These are phyloP conservation scores for Cyanoramphus novaezelandiae DNA, from an alignment of 2,113 vertebrate species.

Conservation along the genomic window DNA sequence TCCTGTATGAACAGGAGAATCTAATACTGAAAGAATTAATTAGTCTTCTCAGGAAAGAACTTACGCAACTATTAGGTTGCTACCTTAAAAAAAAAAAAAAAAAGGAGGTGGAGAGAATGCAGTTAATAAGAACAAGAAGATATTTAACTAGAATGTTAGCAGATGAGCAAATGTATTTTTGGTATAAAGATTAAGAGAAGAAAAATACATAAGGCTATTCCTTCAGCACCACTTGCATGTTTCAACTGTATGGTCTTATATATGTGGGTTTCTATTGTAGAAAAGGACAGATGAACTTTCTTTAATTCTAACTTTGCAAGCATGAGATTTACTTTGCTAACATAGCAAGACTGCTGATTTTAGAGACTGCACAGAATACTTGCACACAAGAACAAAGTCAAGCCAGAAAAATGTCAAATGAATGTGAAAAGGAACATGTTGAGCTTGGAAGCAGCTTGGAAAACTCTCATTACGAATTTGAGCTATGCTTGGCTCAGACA, in stretches of 20 bases:
- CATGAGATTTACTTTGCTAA: background rate
- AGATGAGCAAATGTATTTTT: background rate
- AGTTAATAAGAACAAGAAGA: background rate
- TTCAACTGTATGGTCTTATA: background rate
- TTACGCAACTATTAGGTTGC: background rate
- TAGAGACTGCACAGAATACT: background rate
- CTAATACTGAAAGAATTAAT: background rate
- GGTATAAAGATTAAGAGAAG: background rate
- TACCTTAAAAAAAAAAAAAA: background rate
- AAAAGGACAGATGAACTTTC: background rate
- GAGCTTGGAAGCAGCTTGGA: background rate
- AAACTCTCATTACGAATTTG: constrained; percentile 1
- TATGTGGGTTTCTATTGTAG: background rate
- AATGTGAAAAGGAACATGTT: background rate
- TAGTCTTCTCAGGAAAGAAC: background rate
- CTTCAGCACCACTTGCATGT: background rate
- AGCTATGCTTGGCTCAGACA: constrained; percentile 11
- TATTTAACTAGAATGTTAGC: background rate
- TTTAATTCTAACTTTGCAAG: background rate
- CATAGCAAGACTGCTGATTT: background rate
- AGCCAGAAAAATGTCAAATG: background rate
- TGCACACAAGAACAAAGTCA: background rate
- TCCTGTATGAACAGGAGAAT: background rate
- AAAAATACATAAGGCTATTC: background rate
- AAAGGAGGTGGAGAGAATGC: accelerated